Base-by-base conservation (phyloP, 1,140 invertebrate genomes). In the Whitmania pigra region DNA sequence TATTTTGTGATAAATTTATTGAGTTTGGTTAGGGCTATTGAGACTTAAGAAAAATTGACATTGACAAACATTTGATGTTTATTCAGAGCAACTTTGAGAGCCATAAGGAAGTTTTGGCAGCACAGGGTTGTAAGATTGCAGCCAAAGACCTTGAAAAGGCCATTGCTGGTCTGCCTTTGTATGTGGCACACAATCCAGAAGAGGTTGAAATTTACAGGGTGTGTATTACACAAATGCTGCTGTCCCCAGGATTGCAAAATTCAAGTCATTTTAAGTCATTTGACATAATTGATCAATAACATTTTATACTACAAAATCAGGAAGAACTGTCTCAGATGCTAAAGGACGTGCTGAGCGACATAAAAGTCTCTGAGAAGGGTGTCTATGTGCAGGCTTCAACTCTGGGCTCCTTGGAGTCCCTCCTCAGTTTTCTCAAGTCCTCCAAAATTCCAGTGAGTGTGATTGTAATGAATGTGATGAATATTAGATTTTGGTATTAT, bases 311-410 rank as follows among this genome's bases (percentile, higher is more conserved):
- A 13, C 15, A 13, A 63, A 13, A 31, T 4, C 71, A 81, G 78
- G 89, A 92, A 77, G 89, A 91, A 79, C 89, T 93, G 17, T 86
- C 88, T 0, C 85, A 85, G 66, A 90, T 93, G 77, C 83, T 99
- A 75, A 89, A 90, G 77, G 88, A 89, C 53, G 94, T 93, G 6
- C 85, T 99, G 54, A 92, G 90, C 68, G 88, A 89, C 20, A 97
- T 99, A 74, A 94, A 93, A 79, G 83, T 97, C 70, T 88, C 89
- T 40, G 84, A 94, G 76, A 86, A 90, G 75, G 97, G 97, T 71
- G 97, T 99, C 29, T 98, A 94, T 83, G 97, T 99, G 0, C 96
- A 99, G 82, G 96, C 97, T 0, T 97, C 94, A 0, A 99, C 97
- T 67, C 85, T 99, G 2, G 97, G 97, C 0, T 98, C 96, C 3